Evolutionary conservation across 2,888 invertebrate species (phyloP).

Genomic region (Agonum fuliginosum): DNA sequence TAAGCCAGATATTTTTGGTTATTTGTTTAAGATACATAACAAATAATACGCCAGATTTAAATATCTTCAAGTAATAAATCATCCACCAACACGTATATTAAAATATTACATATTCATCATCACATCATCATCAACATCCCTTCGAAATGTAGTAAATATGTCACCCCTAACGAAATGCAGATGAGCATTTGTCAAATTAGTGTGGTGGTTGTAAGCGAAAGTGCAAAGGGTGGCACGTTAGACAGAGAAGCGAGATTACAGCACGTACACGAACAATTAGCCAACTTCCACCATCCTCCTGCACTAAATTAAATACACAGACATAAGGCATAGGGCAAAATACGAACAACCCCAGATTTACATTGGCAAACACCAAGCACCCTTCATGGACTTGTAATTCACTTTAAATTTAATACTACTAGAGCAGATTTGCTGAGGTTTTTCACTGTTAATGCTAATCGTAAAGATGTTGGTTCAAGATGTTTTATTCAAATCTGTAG

Average conservation of each 20-base stretch:
- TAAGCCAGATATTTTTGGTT: too few species aligned
- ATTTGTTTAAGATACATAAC: too few species aligned
- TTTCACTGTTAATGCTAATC: too few species aligned
- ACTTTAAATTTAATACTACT: not conserved
- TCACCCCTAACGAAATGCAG: not conserved
- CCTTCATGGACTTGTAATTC: not conserved
- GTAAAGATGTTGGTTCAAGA: too few species aligned
- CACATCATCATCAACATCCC: not conserved
- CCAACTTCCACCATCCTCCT: not conserved
- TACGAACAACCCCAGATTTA: not conserved
- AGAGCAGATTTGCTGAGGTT: not conserved
- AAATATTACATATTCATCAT: too few species aligned
- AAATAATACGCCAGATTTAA: too few species aligned
- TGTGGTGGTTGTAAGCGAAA: not conserved
- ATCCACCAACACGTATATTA: too few species aligned
- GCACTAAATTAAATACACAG: slow-evolving; percentile 8
- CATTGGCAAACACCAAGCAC: not conserved
- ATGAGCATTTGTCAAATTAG: not conserved
- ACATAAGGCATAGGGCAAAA: not conserved
- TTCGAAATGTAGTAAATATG: not conserved
- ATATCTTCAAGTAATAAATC: too few species aligned
- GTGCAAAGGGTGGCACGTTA: not conserved
- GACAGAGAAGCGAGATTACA: not conserved
- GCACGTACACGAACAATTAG: slow-evolving; percentile 15
- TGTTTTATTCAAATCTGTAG: too few species aligned